A percentile compares a stretch with the other conserved stretches of the same genome.
Conservation (phyloP, 2,888 invertebrate genomes). For the Leptinotarsa haldemani region DNA sequence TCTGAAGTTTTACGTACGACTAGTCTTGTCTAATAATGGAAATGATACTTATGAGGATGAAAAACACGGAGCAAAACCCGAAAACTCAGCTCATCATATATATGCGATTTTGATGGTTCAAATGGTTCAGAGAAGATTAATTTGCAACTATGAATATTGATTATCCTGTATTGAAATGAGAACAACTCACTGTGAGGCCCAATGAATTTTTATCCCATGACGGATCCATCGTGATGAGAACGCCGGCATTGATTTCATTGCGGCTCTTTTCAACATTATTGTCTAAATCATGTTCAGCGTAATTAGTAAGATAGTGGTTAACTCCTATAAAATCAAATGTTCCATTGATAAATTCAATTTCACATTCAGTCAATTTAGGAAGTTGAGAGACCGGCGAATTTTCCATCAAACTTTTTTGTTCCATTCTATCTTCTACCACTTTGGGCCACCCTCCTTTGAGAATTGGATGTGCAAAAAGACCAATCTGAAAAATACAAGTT, state of each 20-base stretch:
- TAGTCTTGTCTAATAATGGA: no score
- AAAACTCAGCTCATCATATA: no score
- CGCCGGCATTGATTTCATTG: background rate
- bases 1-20: no score
- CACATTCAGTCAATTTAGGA: conserved; percentile 71
- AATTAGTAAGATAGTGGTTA: conserved; percentile 73
- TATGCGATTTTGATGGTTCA: no score
- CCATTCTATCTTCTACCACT: conserved; percentile 72
- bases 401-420: conserved; percentile 66
- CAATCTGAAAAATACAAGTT: conserved; percentile 42
- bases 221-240: background rate
- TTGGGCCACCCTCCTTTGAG: conserved; percentile 74
- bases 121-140: background rate
- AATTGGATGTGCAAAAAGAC: conserved; percentile 69
- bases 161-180: background rate
- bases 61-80: no score
- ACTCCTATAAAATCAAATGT: conserved; percentile 80
- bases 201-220: background rate
- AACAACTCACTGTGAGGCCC: background rate
- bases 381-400: conserved; percentile 71
- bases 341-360: conserved; percentile 71
- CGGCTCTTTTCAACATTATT: background rate
- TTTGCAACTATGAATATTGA: background rate
- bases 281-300: background rate
- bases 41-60: no score